These are phyloP conservation scores for Lathamus discolor DNA, from an alignment of 2,113 vertebrate species.

Conservation along the genomic window DNA sequence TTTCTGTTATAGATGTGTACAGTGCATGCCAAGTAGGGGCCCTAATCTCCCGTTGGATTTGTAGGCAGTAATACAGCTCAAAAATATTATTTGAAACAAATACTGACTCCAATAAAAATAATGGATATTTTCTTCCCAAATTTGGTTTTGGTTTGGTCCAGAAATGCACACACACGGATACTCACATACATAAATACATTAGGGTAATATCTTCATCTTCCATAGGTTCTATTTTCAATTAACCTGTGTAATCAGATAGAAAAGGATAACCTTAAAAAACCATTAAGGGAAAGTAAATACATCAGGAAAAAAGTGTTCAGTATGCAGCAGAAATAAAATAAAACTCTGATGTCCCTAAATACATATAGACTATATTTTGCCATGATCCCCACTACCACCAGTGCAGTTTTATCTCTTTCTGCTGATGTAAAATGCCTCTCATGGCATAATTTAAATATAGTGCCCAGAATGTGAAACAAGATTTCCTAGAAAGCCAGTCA, in stretches of 20 bases:
- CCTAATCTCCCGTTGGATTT: not conserved
- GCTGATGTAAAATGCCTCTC: not conserved
- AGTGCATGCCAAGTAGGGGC: not conserved
- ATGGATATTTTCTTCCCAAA: not conserved
- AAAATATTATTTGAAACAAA: not conserved
- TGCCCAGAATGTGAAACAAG: not conserved
- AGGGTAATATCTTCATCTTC: not conserved
- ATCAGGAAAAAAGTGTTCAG: not conserved
- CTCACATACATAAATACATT: not conserved
- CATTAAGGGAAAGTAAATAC: not conserved
- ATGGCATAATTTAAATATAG: not conserved
- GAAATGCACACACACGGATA: not conserved
- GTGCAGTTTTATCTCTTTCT: not conserved
- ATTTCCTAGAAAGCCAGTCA: not conserved
- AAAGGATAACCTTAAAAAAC: constrained; percentile 26
- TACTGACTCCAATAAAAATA: not conserved
- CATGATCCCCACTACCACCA: not conserved
- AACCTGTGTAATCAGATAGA: not conserved
- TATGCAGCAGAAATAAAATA: not conserved
- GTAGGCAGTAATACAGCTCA: not conserved
- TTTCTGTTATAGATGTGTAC: not conserved
- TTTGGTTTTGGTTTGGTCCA: not conserved
- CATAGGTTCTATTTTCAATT: not conserved
- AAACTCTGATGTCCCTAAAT: not conserved
- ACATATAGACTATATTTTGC: not conserved